Base-by-base conservation (phyloP, 2,797 vertebrate species). In the Tinamus major region DNA sequence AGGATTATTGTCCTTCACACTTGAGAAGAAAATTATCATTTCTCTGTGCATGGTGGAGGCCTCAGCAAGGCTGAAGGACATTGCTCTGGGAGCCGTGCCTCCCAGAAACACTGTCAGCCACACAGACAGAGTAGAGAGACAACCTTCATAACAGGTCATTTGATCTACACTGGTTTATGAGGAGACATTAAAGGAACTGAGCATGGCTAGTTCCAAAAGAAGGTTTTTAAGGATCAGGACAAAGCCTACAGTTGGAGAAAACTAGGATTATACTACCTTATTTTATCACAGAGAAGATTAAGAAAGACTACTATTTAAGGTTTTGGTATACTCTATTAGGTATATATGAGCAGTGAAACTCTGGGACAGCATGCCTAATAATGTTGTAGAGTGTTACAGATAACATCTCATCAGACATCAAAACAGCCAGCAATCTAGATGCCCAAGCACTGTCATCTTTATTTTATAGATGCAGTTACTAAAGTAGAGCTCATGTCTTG, bases 61-160 rank as follows among this genome's bases (percentile, higher is more conserved):
- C 39, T 42, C 33, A 61, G 35, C 68, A 37, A 14, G 23, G 49
- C 55, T 63, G 16, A 68, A 58, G 61, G 46, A 46, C 5, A 0
- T 27, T 8, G 18, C 39, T 58, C 8, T 7, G 26, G 49, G 70
- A 82, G 46, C n/a, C 24, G 2, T 1, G 0, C 19, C 35, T 42
- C n/a, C n/a, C 82, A 67, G 24, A 10, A 64, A 24, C 31, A n/a
- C n/a, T 20, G 4, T 0, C 26, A 48, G 9, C 74, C 2, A 78
- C 37, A 16, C 10, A 42, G 26, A 62, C 58, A 75, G 41, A 81
- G 31, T 31, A 67, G 9, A 10, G 46, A 23, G 42, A 4, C n/a
- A 71, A 8, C 9, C 8, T 41, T 67, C 3, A 2, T 5, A 15
- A 4, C 0, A 46, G 53, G 7, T 14, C 39, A 9, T 9, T 48